Conservation (phyloP, 2,113 vertebrate species). For the Epinephelus moara region DNA sequence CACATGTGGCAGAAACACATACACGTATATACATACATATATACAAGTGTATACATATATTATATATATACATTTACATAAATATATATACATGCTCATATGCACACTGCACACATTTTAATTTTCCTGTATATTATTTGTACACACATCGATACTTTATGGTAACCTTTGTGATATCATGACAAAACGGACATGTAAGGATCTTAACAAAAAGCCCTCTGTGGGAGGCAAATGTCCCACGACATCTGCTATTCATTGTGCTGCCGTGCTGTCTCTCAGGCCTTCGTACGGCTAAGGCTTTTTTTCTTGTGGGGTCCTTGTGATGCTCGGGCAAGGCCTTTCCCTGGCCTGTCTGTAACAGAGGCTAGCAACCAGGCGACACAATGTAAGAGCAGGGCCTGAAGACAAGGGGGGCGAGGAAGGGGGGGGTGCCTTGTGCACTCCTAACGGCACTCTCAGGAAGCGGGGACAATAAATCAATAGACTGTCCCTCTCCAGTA, state of each 20-base stretch:
- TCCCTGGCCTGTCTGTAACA: constrained; percentile 54
- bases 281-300: constrained; percentile 25
- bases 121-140: neutral
- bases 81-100: too few species aligned
- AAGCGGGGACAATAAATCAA: constrained; percentile 82
- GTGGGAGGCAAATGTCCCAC: constrained; percentile 69
- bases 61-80: neutral
- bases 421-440: constrained; percentile 50
- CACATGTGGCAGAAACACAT: neutral
- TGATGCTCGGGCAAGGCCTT: constrained; percentile 61
- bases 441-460: constrained; percentile 74
- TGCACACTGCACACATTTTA: neutral
- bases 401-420: constrained; percentile 33
- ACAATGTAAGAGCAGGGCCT: constrained; percentile 67
- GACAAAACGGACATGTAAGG: neutral
- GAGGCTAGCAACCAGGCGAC: constrained; percentile 63
- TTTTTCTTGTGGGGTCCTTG: constrained; percentile 67
- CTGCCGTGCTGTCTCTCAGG: constrained; percentile 39
- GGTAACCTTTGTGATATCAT: neutral
- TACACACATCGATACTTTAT: neutral
- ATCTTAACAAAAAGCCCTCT: constrained; percentile 24
- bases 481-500: constrained; percentile 81
- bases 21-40: neutral
- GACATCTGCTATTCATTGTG: constrained; percentile 71
- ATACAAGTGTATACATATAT: neutral